These are phyloP conservation scores for Benthosema pterotum DNA, from an alignment of 2,797 vertebrate genomes.

Conservation along the genomic window DNA sequence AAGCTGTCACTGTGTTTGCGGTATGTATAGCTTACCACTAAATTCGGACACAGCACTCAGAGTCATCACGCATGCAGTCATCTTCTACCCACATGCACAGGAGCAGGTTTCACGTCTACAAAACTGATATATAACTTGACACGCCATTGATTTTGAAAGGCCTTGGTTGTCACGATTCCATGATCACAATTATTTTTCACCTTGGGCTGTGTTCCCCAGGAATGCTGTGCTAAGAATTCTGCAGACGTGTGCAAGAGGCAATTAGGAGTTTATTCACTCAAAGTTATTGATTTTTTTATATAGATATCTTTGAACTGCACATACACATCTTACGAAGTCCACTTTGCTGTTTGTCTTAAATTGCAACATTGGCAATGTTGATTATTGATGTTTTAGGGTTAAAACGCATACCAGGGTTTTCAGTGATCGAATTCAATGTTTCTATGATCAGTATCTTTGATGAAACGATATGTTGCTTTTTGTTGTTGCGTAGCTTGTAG, in stretches of 20 bases:
- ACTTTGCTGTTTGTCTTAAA: neutral
- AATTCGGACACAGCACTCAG: conserved; percentile 48
- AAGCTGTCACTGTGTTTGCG: conserved; percentile 62
- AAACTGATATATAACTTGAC: conserved; percentile 43
- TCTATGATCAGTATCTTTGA: no score
- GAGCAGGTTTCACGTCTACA: conserved; percentile 43
- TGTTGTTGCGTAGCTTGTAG: no score
- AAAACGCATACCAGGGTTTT: no score
- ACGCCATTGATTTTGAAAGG: conserved; percentile 51
- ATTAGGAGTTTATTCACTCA: no score
- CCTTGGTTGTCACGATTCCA: conserved; percentile 10
- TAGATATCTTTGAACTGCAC: neutral
- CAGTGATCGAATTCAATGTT: no score
- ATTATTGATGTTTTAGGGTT: neutral
- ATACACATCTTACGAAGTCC: neutral
- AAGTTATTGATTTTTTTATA: neutral
- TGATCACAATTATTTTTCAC: conserved; percentile 43
- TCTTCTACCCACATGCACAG: conserved; percentile 50
- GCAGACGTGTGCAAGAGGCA: conserved; percentile 18
- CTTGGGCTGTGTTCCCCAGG: conserved; percentile 18
- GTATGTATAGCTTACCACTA: conserved; percentile 29
- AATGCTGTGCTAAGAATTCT: conserved; percentile 20
- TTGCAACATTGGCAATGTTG: neutral
- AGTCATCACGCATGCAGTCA: conserved; percentile 46
- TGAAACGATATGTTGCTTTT: no score